Conservation (phyloP, 2,888 invertebrate species). For the Melitaea athalia region DNA sequence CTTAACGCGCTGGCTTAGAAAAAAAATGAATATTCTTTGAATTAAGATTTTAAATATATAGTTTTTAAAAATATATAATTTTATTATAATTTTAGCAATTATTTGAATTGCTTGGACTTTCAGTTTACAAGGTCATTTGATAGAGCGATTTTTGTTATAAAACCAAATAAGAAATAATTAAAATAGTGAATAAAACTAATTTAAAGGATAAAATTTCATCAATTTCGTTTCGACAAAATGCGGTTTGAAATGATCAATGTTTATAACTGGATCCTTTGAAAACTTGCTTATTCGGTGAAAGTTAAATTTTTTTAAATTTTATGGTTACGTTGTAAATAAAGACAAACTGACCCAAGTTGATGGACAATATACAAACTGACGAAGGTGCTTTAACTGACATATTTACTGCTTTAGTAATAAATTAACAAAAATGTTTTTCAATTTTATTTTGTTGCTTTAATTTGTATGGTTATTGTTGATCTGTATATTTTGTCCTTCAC, state of each 20-base stretch:
- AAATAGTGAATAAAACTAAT: conserved; percentile 2
- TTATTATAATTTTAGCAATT: too few species aligned
- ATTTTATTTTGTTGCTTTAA: too few species aligned
- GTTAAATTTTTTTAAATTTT: conserved; percentile 23
- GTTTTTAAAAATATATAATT: too few species aligned
- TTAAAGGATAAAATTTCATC: conserved; percentile 6
- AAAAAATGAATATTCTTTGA: too few species aligned
- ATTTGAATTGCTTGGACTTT: not conserved
- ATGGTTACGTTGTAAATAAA: conserved; percentile 5
- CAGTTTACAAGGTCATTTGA: conserved; percentile 2
- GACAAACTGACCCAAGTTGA: not conserved
- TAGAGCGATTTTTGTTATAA: not conserved
- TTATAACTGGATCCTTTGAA: conserved; percentile 26
- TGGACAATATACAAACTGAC: not conserved
- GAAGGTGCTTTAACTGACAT: not conserved
- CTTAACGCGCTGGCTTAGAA: too few species aligned
- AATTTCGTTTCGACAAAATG: conserved; percentile 23
- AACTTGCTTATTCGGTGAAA: conserved; percentile 34
- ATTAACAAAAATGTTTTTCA: too few species aligned
- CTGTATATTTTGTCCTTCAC: too few species aligned
- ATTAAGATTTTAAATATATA: too few species aligned
- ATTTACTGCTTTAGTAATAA: not conserved
- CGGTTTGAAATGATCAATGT: conserved; percentile 16
- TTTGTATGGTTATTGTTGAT: too few species aligned
- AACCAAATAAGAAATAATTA: not conserved